Evolutionary conservation across 2,888 invertebrate species (phyloP).

Genomic region (Archips xylosteana): DNA sequence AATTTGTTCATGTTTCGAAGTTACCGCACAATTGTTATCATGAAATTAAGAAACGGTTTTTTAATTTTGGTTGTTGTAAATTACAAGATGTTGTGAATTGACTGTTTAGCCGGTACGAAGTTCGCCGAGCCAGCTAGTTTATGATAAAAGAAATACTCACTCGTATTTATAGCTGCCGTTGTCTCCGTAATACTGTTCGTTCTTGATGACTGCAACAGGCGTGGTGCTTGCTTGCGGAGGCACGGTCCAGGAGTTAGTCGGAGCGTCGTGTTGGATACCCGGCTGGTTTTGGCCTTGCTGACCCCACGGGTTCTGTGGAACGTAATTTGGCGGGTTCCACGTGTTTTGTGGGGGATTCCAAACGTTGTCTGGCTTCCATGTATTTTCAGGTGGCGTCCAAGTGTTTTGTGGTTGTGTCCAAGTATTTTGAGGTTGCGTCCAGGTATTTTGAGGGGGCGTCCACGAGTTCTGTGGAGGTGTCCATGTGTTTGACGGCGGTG

Average conservation of each 20-base stretch:
- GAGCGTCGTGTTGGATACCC: conserved; percentile 19
- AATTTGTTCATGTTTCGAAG: no score
- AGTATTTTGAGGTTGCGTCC: conserved; percentile 41
- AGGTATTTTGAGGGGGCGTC: conserved; percentile 46
- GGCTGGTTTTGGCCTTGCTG: conserved; percentile 30
- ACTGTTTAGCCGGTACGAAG: no score
- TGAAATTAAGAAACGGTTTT: no score
- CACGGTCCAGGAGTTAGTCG: conserved; percentile 41
- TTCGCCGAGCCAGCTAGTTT: no score
- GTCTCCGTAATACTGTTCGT: conserved; percentile 73
- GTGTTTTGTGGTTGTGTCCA: conserved; percentile 41
- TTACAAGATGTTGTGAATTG: no score
- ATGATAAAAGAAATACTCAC: conserved; percentile 65
- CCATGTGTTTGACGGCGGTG: conserved; percentile 46
- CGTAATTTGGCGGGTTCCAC: conserved; percentile 25
- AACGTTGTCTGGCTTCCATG: conserved; percentile 41
- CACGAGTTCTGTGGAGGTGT: conserved; percentile 48
- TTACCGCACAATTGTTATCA: no score
- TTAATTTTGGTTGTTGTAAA: no score
- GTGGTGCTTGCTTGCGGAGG: conserved; percentile 59
- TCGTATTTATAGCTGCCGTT: conserved; percentile 83
- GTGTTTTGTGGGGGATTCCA: conserved; percentile 15
- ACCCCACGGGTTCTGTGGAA: conserved; percentile 30
- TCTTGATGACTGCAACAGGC: conserved; percentile 74
- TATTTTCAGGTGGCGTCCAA: conserved; percentile 50